phyloP scores from a whole-genome alignment of 2,797 vertebrate species.

The Manis javanica region DNA sequence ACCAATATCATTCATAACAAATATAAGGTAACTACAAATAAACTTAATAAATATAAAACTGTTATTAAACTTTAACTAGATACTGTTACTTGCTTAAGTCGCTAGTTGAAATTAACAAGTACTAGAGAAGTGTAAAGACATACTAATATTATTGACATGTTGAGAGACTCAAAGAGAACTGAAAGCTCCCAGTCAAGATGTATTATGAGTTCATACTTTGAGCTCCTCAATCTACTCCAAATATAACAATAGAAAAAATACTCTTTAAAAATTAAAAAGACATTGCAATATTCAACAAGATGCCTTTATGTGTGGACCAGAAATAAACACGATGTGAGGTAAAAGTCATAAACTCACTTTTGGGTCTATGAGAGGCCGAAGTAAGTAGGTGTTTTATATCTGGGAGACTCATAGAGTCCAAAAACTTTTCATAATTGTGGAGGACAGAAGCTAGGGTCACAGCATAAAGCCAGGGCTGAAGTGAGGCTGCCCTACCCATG shows the following conservation, averaged over 20 bases:
- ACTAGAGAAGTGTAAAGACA: not conserved
- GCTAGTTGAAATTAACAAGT: constrained; percentile 13
- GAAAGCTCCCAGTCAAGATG: not conserved
- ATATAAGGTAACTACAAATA: constrained; percentile 3
- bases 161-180: not conserved
- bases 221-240: not conserved
- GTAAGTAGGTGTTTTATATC: not conserved
- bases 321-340: not conserved
- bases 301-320: not conserved
- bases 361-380: not conserved
- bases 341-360: not conserved
- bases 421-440: not conserved
- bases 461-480: not conserved
- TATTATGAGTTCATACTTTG: not conserved
- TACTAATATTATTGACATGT: not conserved
- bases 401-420: not conserved
- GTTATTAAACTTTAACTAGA: not conserved
- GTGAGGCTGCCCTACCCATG: not conserved
- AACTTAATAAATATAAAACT: constrained; percentile 30
- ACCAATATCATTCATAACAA: not conserved
- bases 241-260: not conserved
- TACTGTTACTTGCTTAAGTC: not conserved
- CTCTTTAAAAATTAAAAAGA: constrained; percentile 20
- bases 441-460: not conserved
- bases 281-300: not conserved